Percentiles rank a stretch among this genome's conserved stretches.
phyloP scores from a whole-genome alignment of 2,113 vertebrate species.

The Ivindomyrus marchei region DNA sequence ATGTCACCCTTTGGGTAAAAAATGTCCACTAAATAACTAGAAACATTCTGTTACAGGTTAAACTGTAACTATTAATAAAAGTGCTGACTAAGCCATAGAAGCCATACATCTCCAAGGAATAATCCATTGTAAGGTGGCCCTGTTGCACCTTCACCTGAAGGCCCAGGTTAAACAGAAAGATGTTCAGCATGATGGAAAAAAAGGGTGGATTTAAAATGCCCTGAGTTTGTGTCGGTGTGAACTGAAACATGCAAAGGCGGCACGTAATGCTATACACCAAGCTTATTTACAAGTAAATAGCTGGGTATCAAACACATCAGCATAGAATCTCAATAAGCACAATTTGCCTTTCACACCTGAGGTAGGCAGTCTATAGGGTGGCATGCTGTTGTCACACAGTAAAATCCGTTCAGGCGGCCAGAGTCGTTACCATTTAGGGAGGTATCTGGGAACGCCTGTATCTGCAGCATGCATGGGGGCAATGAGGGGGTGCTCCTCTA shows the following conservation, averaged over 20 bases:
- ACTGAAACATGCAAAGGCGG: not conserved
- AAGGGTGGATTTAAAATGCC: not conserved
- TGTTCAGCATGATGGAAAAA: not conserved
- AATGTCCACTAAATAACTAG: not conserved
- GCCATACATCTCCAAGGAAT: not conserved
- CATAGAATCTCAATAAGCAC: not conserved
- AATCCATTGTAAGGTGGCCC: not conserved
- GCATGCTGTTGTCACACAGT: not conserved
- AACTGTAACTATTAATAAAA: not conserved
- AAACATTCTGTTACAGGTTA: not conserved
- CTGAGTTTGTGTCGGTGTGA: not conserved
- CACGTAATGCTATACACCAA: not conserved
- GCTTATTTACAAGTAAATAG: conserved; percentile 1
- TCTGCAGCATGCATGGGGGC: not conserved
- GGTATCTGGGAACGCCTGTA: not conserved
- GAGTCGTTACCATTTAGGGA: not conserved
- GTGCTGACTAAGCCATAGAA: not conserved
- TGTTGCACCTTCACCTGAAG: not conserved
- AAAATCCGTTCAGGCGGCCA: not conserved
- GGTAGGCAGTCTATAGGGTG: not conserved
- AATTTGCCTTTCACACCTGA: not conserved
- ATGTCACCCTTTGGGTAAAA: not conserved
- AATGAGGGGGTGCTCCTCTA: conserved; percentile 47
- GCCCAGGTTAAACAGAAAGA: not conserved
- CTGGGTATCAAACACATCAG: not conserved